Conservation (phyloP, 2,888 invertebrate species). For the Sphaeridia pumilis region DNA sequence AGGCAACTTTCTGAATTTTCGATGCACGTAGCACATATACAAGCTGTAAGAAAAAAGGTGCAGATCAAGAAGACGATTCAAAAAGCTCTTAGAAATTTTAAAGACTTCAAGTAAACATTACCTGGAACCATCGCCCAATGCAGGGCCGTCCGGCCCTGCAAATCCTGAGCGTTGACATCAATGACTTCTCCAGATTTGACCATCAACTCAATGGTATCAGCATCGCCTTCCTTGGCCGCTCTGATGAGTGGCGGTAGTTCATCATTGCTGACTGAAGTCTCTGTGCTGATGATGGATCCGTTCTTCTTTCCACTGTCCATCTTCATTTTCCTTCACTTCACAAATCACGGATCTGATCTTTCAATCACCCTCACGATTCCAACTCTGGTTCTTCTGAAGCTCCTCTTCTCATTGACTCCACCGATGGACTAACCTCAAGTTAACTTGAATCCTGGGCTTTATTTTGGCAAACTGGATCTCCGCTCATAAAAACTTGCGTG, state of each 20-base stretch:
- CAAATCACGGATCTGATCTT: too few species aligned
- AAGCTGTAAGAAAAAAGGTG: slow-evolving; percentile 18
- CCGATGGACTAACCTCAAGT: too few species aligned
- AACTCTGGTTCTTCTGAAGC: too few species aligned
- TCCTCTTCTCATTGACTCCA: too few species aligned
- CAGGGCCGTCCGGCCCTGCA: slow-evolving; percentile 65
- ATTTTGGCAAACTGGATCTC: too few species aligned
- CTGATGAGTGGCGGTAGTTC: slow-evolving; percentile 1
- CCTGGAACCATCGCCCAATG: slow-evolving; percentile 56
- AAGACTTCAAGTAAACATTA: too few species aligned
- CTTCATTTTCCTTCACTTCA: too few species aligned
- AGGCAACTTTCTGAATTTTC: slow-evolving; percentile 25
- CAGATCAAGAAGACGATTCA: neutral
- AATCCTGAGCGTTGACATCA: slow-evolving; percentile 69
- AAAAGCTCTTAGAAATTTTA: slow-evolving; percentile 1
- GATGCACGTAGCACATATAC: slow-evolving; percentile 22
- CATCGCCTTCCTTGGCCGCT: slow-evolving; percentile 76
- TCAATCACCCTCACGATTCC: too few species aligned
- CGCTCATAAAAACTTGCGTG: too few species aligned
- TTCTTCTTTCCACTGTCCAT: too few species aligned
- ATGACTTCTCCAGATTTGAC: slow-evolving; percentile 61
- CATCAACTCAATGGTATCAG: slow-evolving; percentile 63
- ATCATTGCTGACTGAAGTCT: neutral
- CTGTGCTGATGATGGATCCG: too few species aligned
- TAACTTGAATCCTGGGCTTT: too few species aligned